These are phyloP conservation scores for Phrynocephalus versicolor DNA, from an alignment of 2,113 vertebrate species.

Conservation along the genomic window DNA sequence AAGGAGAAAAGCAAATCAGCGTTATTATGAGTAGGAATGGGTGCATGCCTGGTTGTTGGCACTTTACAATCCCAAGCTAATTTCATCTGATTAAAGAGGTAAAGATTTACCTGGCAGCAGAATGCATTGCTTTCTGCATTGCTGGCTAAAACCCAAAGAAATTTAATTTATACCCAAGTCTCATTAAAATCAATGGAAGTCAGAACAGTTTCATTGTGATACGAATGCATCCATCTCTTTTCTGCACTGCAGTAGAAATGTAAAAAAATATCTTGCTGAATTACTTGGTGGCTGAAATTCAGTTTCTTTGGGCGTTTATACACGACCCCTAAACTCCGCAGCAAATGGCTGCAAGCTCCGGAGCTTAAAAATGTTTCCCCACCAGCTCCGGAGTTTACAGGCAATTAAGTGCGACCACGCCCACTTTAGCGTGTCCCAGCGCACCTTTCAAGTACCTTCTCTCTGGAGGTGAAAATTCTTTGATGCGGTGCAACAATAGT, in stretches of 20 bases:
- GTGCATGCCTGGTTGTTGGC: neutral
- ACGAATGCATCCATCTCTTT: neutral
- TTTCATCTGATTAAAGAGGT: neutral
- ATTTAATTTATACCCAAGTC: neutral
- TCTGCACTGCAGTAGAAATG: neutral
- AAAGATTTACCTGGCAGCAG: neutral
- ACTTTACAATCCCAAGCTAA: neutral
- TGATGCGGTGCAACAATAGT: too few species aligned
- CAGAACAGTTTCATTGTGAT: neutral
- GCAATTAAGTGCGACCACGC: too few species aligned
- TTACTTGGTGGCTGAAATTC: neutral
- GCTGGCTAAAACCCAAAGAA: neutral
- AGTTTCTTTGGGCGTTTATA: too few species aligned
- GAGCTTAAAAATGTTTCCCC: too few species aligned
- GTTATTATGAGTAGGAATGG: neutral
- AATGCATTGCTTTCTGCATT: neutral
- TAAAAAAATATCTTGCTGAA: too few species aligned
- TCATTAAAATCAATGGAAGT: neutral
- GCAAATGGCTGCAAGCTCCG: too few species aligned
- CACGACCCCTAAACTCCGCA: too few species aligned
- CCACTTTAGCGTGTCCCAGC: too few species aligned
- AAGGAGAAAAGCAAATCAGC: too few species aligned
- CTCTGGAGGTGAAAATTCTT: too few species aligned
- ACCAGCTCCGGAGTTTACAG: too few species aligned
- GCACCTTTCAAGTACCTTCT: too few species aligned